Evolutionary conservation across 2,113 vertebrate genomes (phyloP).

Genomic region (Papio anubis): DNA sequence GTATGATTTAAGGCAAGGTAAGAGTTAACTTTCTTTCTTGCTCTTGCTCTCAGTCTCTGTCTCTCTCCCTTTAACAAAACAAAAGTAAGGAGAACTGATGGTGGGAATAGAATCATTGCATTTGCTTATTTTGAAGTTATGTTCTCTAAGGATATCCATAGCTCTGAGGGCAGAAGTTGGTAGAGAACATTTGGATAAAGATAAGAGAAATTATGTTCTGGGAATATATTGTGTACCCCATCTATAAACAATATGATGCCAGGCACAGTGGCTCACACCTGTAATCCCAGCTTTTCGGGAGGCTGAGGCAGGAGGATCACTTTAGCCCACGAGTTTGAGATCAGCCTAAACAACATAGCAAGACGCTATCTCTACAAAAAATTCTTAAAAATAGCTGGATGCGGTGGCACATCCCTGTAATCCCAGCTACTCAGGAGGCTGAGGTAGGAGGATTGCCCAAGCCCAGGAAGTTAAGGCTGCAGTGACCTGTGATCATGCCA

Average conservation of each 20-base stretch:
- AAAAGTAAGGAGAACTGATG: neutral
- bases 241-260: neutral
- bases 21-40: neutral
- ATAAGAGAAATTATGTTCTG: constrained; percentile 5
- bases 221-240: neutral
- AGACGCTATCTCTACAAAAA: no score
- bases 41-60: neutral
- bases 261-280: no score
- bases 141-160: neutral
- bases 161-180: neutral
- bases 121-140: neutral
- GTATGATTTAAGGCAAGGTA: neutral
- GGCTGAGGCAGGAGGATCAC: no score
- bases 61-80: neutral
- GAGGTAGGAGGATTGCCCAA: no score
- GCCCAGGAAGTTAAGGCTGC: no score
- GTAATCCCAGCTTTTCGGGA: no score
- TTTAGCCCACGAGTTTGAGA: no score
- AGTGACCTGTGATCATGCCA: no score
- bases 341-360: no score
- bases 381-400: no score
- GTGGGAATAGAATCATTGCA: neutral
- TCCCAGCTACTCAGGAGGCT: no score
- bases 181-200: neutral
- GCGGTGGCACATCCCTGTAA: no score